Percentiles rank a stretch among this genome's conserved stretches.
phyloP scores from a whole-genome alignment of 2,888 invertebrate species.

The Pammene aurita region DNA sequence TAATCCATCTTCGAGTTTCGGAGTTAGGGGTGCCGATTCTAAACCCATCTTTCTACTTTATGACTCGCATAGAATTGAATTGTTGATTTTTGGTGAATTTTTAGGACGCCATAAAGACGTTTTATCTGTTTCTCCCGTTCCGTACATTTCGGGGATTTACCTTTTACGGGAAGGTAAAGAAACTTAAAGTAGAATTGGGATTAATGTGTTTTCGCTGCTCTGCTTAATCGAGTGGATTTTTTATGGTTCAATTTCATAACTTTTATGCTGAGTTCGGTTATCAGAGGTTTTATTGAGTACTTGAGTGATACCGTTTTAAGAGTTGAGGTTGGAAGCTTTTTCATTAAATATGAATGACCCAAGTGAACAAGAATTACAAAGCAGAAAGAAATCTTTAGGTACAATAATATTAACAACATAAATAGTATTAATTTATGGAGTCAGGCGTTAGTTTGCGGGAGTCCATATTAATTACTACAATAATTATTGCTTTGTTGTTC shows the following conservation, averaged over 20 bases:
- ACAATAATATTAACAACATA: too few species aligned
- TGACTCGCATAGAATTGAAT: slow-evolving; percentile 69
- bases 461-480: too few species aligned
- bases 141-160: slow-evolving; percentile 47
- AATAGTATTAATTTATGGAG: too few species aligned
- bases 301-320: slow-evolving; percentile 27
- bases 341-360: not conserved
- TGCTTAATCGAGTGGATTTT: slow-evolving; percentile 45
- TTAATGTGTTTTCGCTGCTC: slow-evolving; percentile 43
- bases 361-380: not conserved
- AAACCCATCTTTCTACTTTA: slow-evolving; percentile 70
- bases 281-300: slow-evolving; percentile 37
- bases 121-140: slow-evolving; percentile 56
- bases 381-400: too few species aligned
- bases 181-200: slow-evolving; percentile 44
- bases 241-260: slow-evolving; percentile 41
- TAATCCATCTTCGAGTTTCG: slow-evolving; percentile 24
- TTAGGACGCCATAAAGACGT: slow-evolving; percentile 67
- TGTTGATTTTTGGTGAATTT: slow-evolving; percentile 74
- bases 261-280: slow-evolving; percentile 40
- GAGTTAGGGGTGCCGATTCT: slow-evolving; percentile 51
- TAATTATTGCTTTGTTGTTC: too few species aligned
- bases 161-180: slow-evolving; percentile 46
- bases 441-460: too few species aligned
- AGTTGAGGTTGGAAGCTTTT: slow-evolving; percentile 10